A percentile compares a stretch with the other conserved stretches of the same genome.
Conservation (phyloP, 2,797 vertebrate genomes). For the Psittacula echo region DNA sequence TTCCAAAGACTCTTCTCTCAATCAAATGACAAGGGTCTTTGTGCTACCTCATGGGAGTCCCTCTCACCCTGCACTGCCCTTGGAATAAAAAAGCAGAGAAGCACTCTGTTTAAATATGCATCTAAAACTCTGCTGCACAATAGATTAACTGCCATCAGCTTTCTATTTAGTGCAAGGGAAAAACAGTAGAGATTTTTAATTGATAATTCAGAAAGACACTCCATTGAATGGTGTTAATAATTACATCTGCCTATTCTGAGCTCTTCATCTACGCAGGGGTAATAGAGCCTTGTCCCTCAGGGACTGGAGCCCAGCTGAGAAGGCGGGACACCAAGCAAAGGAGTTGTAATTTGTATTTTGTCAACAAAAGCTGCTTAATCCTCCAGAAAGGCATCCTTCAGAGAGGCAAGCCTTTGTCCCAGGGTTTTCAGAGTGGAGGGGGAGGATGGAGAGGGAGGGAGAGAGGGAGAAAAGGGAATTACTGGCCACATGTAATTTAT, state of each 20-base stretch:
- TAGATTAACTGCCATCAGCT: conserved; percentile 58
- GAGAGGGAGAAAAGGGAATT: conserved; percentile 70
- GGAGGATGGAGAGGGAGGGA: conserved; percentile 56
- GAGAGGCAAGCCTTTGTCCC: conserved; percentile 82
- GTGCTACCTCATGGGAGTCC: conserved; percentile 61
- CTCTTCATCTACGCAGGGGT: conserved; percentile 68
- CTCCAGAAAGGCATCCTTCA: conserved; percentile 81
- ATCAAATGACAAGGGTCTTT: conserved; percentile 56
- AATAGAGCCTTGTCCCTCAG: conserved; percentile 63
- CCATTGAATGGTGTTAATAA: conserved; percentile 70
- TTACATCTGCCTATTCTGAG: conserved; percentile 70
- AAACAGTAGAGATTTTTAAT: conserved; percentile 73
- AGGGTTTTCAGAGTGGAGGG: conserved; percentile 63
- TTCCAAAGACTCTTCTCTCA: conserved; percentile 46
- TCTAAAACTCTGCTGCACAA: conserved; percentile 61
- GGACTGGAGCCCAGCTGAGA: conserved; percentile 75
- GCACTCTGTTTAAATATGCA: conserved; percentile 60
- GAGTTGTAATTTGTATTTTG: conserved; percentile 95
- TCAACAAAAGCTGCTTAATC: conserved; percentile 93
- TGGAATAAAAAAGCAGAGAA: conserved; percentile 42
- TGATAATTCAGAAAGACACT: conserved; percentile 73
- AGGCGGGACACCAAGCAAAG: conserved; percentile 82
- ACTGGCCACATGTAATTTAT: conserved; percentile 85
- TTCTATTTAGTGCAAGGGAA: conserved; percentile 50
- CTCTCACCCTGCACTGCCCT: conserved; percentile 55